Evolutionary conservation across 2,113 vertebrate species (phyloP).

Genomic region (Thomomys bottae): DNA sequence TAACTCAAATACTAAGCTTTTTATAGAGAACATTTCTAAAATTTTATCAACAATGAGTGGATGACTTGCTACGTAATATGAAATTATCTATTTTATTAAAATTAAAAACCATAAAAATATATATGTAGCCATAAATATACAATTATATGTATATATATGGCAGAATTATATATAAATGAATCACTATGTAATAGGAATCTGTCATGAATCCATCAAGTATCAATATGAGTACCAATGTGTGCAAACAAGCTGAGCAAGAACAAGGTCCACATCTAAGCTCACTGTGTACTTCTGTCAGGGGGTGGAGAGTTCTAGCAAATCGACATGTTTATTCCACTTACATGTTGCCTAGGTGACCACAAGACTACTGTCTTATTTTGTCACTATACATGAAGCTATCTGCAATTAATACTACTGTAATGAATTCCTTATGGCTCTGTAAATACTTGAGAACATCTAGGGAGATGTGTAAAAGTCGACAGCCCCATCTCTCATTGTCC

Average conservation of each 20-base stretch:
- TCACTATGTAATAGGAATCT: too few species aligned
- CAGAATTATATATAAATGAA: too few species aligned
- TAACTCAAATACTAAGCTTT: conserved; percentile 71
- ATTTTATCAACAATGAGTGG: conserved; percentile 71
- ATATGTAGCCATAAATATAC: neutral
- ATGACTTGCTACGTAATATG: conserved; percentile 74
- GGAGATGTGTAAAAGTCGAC: neutral
- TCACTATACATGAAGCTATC: neutral
- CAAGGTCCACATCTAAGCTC: too few species aligned
- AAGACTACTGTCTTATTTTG: neutral
- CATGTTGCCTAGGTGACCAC: neutral
- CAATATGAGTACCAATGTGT: too few species aligned
- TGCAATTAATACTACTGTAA: neutral
- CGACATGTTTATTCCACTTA: neutral
- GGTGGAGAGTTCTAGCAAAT: neutral
- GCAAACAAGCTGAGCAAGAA: too few species aligned
- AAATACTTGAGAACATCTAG: neutral
- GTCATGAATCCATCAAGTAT: too few species aligned
- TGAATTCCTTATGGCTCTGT: neutral
- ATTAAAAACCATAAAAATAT: neutral
- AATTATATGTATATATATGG: neutral
- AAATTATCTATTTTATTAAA: conserved; percentile 82
- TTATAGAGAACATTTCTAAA: conserved; percentile 80
- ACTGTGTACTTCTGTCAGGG: neutral
- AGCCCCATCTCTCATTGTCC: neutral